phyloP scores from a whole-genome alignment of 2,888 invertebrate genomes.

The Drosophila peninsularis region DNA sequence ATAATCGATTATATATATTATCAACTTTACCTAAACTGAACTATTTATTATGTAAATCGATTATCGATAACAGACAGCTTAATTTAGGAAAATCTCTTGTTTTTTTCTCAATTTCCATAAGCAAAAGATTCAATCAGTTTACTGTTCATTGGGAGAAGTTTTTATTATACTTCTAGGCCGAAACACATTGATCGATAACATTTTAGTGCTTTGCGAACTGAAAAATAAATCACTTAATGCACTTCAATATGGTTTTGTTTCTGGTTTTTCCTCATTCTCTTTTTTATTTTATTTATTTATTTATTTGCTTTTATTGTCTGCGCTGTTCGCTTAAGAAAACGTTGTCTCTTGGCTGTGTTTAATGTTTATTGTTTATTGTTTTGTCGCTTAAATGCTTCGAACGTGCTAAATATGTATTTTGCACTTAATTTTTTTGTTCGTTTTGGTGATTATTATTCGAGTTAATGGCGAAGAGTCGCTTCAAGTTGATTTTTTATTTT shows the following conservation, averaged over 20 bases:
- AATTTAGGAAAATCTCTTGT: no score
- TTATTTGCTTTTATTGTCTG: conserved; percentile 11
- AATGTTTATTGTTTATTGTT: conserved; percentile 49
- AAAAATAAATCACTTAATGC: conserved; percentile 29
- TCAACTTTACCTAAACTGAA: no score
- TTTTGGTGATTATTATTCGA: conserved; percentile 47
- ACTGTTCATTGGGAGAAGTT: neutral
- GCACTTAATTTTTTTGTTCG: conserved; percentile 39
- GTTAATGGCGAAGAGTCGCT: conserved; percentile 43
- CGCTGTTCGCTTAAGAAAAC: conserved; percentile 24
- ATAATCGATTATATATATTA: no score
- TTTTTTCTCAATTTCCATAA: neutral
- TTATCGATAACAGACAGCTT: neutral
- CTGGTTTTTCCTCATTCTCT: conserved; percentile 13
- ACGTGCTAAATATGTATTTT: conserved; percentile 62
- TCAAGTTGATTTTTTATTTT: conserved; percentile 7
- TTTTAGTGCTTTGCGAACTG: conserved; percentile 13
- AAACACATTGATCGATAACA: conserved; percentile 24
- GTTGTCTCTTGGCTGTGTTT: conserved; percentile 39
- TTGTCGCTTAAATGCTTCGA: conserved; percentile 44
- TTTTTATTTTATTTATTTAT: conserved; percentile 10
- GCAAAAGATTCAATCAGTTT: neutral
- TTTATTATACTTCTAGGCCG: neutral
- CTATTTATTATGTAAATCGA: neutral
- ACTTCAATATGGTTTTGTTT: conserved; percentile 26